These are phyloP conservation scores for Zosterops hypoxanthus DNA, from an alignment of 2,113 vertebrate species.

Conservation along the genomic window DNA sequence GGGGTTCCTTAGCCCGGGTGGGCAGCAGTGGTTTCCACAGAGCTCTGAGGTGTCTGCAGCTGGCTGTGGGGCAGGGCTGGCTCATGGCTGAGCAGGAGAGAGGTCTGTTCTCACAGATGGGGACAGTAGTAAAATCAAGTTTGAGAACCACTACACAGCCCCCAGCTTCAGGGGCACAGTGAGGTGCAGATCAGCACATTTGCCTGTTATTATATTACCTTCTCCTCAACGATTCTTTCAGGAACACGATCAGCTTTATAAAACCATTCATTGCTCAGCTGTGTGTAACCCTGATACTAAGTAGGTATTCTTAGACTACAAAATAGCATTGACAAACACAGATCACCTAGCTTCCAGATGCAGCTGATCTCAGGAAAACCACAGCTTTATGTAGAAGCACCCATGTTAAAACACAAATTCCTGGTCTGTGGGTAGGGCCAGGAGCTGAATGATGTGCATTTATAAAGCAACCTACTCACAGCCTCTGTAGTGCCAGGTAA, in stretches of 20 bases:
- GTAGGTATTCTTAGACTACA: background rate
- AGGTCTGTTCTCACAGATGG: background rate
- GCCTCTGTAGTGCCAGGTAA: background rate
- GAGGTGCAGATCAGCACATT: background rate
- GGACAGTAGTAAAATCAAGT: background rate
- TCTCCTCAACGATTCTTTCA: background rate
- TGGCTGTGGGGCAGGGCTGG: background rate
- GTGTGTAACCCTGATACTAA: background rate
- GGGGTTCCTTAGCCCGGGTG: background rate
- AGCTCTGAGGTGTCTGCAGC: background rate
- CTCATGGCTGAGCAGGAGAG: background rate
- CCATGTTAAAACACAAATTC: background rate
- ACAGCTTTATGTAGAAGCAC: background rate
- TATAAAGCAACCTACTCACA: background rate
- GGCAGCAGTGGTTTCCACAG: background rate
- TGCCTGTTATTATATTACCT: fast-evolving
- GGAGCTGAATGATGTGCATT: background rate
- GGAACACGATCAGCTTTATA: background rate
- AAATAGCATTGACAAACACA: background rate
- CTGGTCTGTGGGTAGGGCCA: fast-evolving
- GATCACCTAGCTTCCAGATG: background rate
- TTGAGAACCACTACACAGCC: background rate
- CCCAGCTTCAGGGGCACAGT: background rate
- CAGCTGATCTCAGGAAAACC: background rate
- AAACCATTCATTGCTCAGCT: background rate